Conservation (phyloP, 2,888 invertebrate genomes). For the Megalurothrips usitatus region DNA sequence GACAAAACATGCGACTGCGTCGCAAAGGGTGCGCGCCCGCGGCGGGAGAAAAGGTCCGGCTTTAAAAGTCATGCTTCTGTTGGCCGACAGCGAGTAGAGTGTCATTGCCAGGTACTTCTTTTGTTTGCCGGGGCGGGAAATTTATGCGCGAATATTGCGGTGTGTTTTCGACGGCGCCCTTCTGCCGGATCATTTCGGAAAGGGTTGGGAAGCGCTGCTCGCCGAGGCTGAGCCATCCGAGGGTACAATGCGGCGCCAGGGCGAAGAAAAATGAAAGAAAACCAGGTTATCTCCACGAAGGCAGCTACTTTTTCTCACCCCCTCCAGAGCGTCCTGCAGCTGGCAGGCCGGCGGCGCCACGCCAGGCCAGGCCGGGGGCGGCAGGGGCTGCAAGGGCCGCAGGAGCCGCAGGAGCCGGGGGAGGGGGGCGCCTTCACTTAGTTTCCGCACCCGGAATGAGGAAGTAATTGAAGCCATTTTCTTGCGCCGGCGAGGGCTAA, state of each 20-base stretch:
- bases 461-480: conserved; percentile 2
- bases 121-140: background rate
- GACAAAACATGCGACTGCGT: too few species aligned
- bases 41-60: background rate
- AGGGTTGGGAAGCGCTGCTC: too few species aligned
- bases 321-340: background rate
- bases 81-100: background rate
- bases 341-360: background rate
- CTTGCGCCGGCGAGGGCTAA: background rate
- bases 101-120: background rate
- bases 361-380: too few species aligned
- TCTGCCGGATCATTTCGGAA: background rate
- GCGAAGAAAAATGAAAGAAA: background rate
- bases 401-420: too few species aligned
- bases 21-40: too few species aligned
- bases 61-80: conserved; percentile 1
- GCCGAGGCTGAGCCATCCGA: background rate
- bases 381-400: too few species aligned
- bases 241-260: background rate
- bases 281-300: background rate
- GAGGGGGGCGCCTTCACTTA: too few species aligned
- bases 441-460: background rate
- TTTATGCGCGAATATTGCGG: background rate
- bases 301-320: background rate
- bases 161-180: too few species aligned